Evolutionary conservation across 2,113 vertebrate genomes (phyloP).

Genomic region (Himantopus leucocephalus): DNA sequence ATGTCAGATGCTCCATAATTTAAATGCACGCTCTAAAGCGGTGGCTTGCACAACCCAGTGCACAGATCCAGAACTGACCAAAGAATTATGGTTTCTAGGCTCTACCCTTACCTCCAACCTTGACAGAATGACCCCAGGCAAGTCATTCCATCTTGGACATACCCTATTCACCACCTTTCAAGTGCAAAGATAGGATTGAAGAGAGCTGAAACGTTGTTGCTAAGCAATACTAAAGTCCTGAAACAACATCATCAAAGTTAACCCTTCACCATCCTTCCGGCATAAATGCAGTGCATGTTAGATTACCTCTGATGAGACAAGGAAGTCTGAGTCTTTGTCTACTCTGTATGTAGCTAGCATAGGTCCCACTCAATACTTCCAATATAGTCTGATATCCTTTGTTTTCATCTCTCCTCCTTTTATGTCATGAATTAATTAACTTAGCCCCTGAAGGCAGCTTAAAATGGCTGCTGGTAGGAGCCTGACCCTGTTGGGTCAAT

Average conservation of each 20-base stretch:
- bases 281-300: not conserved
- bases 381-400: not conserved
- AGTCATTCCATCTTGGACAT: not conserved
- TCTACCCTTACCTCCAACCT: not conserved
- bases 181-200: not conserved
- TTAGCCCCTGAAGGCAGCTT: not conserved
- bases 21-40: accelerated
- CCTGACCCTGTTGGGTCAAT: not conserved
- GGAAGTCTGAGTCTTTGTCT: not conserved
- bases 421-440: not conserved
- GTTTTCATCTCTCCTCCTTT: not conserved
- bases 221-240: not conserved
- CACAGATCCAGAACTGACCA: not conserved
- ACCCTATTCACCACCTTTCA: not conserved
- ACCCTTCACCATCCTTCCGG: not conserved
- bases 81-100: not conserved
- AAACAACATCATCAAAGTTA: not conserved
- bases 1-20: not conserved
- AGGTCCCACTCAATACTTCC: not conserved
- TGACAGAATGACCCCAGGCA: not conserved
- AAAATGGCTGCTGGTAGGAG: not conserved
- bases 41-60: not conserved
- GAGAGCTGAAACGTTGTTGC: not conserved
- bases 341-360: not conserved
- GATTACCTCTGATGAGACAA: not conserved